Base-by-base conservation (phyloP, 2,797 vertebrate species). In the Megaceryle alcyon region DNA sequence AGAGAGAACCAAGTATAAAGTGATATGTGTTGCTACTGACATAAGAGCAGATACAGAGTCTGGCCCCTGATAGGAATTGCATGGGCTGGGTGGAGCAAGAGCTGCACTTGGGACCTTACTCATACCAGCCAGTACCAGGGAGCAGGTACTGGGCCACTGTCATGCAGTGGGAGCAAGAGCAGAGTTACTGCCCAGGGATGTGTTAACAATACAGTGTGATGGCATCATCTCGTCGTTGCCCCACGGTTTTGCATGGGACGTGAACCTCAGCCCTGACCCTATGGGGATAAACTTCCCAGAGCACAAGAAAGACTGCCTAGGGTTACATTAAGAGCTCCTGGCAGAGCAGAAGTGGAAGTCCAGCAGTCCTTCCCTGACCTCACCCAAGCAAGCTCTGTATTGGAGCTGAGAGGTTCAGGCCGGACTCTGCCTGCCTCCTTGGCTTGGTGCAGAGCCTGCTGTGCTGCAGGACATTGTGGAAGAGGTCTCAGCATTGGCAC, bases 141-240 rank as follows among this genome's bases (percentile, higher is more conserved):
- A 57, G 12, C 22, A 43, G 20, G 18, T 31, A 35, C 35, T 23
- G n/a, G 48, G 56, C 29, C 39, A 61, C 48, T 31, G 13, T 10
- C 31, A 23, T 41, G 26, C 23, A 49, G 49, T 6, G 21, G 33
- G 26, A 60, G 25, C n/a, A 60, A 53, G 13, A 64, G 26, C 26
- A 37, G 49, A n/a, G 31, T 37, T 19, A 70, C 51, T 64, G n/a
- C 16, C n/a, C 23, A 33, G n/a, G n/a, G 37, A 16, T 33, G 12
- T 3, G 3, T 28, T 28, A 64, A 51, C 0, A 1, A 57, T 20
- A 15, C 21, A 7, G 18, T 6, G 9, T 46, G 59, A 29, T 16
- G 46, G 73, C 60, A 79, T 39, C 29, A 44, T 15, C 48, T 54
- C 39, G 49, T 22, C 31, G 6, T 49, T 4, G 3, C 31, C 25